phyloP scores from a whole-genome alignment of 2,797 vertebrate species.

The Philypnodon macrostomus region DNA sequence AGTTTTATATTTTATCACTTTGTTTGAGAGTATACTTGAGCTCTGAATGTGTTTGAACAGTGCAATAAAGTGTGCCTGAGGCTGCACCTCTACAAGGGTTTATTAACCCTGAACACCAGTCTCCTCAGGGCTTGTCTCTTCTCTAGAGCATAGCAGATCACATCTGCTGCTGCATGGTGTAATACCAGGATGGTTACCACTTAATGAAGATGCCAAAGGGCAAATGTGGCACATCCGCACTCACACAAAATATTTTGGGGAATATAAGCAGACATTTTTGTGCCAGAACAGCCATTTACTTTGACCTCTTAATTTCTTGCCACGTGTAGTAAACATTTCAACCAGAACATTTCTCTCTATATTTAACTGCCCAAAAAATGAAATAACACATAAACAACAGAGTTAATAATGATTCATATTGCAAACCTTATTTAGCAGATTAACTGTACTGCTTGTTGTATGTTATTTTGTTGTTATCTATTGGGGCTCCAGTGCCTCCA shows the following conservation, averaged over 20 bases:
- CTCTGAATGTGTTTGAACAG: slow-evolving; percentile 25
- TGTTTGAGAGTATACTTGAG: too few species aligned
- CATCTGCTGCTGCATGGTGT: slow-evolving; percentile 52
- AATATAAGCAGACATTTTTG: slow-evolving; percentile 25
- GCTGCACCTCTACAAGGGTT: slow-evolving; percentile 64
- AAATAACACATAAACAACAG: slow-evolving; percentile 15
- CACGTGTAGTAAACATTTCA: too few species aligned
- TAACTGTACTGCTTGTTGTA: slow-evolving; percentile 33
- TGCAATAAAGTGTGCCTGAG: slow-evolving; percentile 51
- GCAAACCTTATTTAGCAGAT: slow-evolving; percentile 21
- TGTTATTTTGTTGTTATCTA: slow-evolving; percentile 43
- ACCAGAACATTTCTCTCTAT: too few species aligned
- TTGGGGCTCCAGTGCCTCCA: slow-evolving; percentile 26
- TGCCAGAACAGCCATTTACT: not conserved
- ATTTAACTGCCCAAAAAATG: not conserved
- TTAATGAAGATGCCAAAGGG: slow-evolving; percentile 52
- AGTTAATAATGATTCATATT: slow-evolving; percentile 26
- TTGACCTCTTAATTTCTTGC: not conserved
- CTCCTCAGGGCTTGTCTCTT: slow-evolving; percentile 58
- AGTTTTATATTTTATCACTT: too few species aligned
- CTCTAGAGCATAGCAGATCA: slow-evolving; percentile 56
- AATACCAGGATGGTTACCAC: slow-evolving; percentile 39
- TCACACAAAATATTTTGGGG: slow-evolving; percentile 37
- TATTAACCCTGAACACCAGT: slow-evolving; percentile 67
- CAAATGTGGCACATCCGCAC: slow-evolving; percentile 21